Evolutionary conservation across 1,140 invertebrate species (phyloP), one percentile per base, ranked within the genome.

Genomic region (Leptoteleia sp.): DNA sequence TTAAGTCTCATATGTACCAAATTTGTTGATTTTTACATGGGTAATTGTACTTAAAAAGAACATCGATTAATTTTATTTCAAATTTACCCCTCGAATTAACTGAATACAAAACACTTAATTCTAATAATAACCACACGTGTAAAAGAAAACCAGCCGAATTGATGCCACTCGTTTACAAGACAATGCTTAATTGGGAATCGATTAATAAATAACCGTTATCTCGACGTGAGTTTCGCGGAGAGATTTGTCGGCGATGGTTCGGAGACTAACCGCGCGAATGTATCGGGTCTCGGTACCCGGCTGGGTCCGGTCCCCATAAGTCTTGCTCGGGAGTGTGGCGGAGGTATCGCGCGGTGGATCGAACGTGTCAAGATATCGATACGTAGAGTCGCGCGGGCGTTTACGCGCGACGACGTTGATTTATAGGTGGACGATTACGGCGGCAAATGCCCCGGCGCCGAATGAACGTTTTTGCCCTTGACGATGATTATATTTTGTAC

Each of bases 361-460:
- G 59, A 50, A 64, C 22, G 22, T 40, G 35, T 64, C 43, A 35
- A 50, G 43, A 64, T 42, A 64, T 64, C 45, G 59, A 64, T 64
- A 42, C 43, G 17, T 1, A 50, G 31, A 50, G 33, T 64, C 59
- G 33, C 15, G n/a, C 42, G 31, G 17, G 33, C 45, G 50, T n/a
- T 29, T 64, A 31, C 33, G 12, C 6, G 13, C 43, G 1, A 25
- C 16, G 43, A 40, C 45, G 59, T 64, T 64, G 59, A 50, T 50
- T 50, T 50, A 50, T 64, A 40, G 25, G 22, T 40, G 4, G 25
- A 31, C 22, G 59, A 50, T 64, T 64, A 64, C 59, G 19, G 29
- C 42, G 45, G 31, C 15, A n/a, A 48, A 37, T n/a, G n/a, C 11
- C 8, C 9, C 43, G 22, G 29, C 29, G 33, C 35, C 45, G 31